These are phyloP conservation scores for Macropodus opercularis DNA, from an alignment of 2,797 vertebrate genomes.

Conservation along the genomic window DNA sequence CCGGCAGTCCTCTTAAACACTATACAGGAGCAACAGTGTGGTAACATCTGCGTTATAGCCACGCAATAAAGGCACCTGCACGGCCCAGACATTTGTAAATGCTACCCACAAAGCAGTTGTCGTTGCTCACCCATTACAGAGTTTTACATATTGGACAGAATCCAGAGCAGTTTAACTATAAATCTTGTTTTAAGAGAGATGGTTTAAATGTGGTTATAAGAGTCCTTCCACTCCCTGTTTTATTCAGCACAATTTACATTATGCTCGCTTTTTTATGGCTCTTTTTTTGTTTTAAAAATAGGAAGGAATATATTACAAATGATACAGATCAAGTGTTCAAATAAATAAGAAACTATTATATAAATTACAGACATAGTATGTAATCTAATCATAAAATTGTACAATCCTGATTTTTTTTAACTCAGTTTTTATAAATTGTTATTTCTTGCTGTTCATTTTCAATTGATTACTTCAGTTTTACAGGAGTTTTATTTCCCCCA, in stretches of 20 bases:
- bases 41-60: conserved; percentile 30
- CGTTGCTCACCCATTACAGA: conserved; percentile 43
- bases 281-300: conserved; percentile 37
- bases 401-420: conserved; percentile 1
- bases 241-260: conserved; percentile 37
- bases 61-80: conserved; percentile 51
- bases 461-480: not conserved
- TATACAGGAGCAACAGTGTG: conserved; percentile 42
- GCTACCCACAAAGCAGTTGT: conserved; percentile 69
- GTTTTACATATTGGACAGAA: conserved; percentile 33
- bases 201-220: conserved; percentile 19
- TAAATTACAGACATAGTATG: conserved; percentile 1
- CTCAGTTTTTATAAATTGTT: not conserved
- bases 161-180: conserved; percentile 34
- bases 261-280: conserved; percentile 28
- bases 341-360: not conserved
- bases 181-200: too few species aligned
- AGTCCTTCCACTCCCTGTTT: conserved; percentile 33
- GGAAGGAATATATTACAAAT: not conserved
- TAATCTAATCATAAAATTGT: conserved; percentile 1
- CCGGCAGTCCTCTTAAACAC: conserved; percentile 28
- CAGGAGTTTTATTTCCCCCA: not conserved
- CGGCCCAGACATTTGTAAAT: conserved; percentile 59
- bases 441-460: conserved; percentile 3
- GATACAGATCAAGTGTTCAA: conserved; percentile 21